phyloP scores from a whole-genome alignment of 2,888 invertebrate species.

The Pollenia griseotomentosa region DNA sequence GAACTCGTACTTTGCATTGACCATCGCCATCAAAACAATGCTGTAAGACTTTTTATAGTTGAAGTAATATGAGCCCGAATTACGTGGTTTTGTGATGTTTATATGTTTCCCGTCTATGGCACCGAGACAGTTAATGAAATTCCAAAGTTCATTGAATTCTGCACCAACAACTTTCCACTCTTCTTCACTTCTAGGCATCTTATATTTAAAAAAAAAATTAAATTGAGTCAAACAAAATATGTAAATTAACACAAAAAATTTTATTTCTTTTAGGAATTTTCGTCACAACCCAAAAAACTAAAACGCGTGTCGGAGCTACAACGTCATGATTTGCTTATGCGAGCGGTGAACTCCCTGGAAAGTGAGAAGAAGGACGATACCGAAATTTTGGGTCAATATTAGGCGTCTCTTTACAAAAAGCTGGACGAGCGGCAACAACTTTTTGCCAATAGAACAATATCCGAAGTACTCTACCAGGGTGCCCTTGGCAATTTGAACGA shows the following conservation, averaged over 20 bases:
- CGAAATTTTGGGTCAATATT: constrained; percentile 14
- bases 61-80: constrained; percentile 9
- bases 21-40: constrained; percentile 31
- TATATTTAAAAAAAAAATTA: not conserved
- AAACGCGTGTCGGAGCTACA: constrained; percentile 22
- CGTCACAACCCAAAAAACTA: not conserved
- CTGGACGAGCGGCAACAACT: constrained; percentile 16
- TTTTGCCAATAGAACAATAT: constrained; percentile 21
- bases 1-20: constrained; percentile 26
- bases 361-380: constrained; percentile 24
- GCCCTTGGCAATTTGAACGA: constrained; percentile 22
- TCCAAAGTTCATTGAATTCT: not conserved
- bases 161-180: not conserved
- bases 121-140: constrained; percentile 11
- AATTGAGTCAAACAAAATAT: too few species aligned
- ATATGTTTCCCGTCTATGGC: constrained; percentile 34
- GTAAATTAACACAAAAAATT: not conserved
- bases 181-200: not conserved
- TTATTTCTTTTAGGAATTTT: constrained; percentile 6
- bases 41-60: constrained; percentile 31
- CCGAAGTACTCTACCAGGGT: constrained; percentile 14
- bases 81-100: constrained; percentile 15
- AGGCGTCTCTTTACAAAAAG: not conserved
- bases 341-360: not conserved
- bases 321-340: constrained; percentile 27